Percentiles rank a stretch among this genome's conserved stretches.
phyloP scores from a whole-genome alignment of 2,113 vertebrate genomes.

The Cottus gobio region DNA sequence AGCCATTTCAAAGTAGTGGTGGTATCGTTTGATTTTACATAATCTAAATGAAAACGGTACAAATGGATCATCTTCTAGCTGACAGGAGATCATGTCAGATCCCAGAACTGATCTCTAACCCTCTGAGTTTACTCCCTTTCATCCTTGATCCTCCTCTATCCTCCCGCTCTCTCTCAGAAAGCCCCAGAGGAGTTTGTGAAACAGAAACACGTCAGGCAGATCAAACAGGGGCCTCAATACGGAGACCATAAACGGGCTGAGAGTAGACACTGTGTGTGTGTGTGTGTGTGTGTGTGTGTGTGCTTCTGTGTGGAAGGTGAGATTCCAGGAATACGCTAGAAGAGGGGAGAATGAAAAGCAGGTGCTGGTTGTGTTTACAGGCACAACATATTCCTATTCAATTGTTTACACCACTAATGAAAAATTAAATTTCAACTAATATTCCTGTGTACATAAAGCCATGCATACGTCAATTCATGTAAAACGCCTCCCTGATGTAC shows the following conservation, averaged over 20 bases:
- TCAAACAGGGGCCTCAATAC: conserved; percentile 35
- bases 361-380: neutral
- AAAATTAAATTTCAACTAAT: neutral
- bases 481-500: neutral
- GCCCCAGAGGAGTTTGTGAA: conserved; percentile 32
- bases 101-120: conserved; percentile 28
- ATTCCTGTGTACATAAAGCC: neutral
- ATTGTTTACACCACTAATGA: neutral
- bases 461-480: neutral
- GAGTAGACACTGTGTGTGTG: neutral
- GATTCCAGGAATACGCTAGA: neutral
- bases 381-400: neutral
- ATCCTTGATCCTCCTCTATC: conserved; percentile 42
- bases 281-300: conserved; percentile 14
- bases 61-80: conserved; percentile 11
- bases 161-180: conserved; percentile 1
- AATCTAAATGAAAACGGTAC: conserved; percentile 26
- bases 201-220: conserved; percentile 40
- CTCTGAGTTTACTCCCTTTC: conserved; percentile 25
- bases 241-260: neutral
- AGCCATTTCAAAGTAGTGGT: neutral
- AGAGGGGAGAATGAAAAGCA: neutral
- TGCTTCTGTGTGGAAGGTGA: neutral
- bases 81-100: conserved; percentile 23
- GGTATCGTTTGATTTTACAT: conserved; percentile 14